Evolutionary conservation across 2,113 vertebrate species (phyloP).

Genomic region (Gymnorhina tibicen): DNA sequence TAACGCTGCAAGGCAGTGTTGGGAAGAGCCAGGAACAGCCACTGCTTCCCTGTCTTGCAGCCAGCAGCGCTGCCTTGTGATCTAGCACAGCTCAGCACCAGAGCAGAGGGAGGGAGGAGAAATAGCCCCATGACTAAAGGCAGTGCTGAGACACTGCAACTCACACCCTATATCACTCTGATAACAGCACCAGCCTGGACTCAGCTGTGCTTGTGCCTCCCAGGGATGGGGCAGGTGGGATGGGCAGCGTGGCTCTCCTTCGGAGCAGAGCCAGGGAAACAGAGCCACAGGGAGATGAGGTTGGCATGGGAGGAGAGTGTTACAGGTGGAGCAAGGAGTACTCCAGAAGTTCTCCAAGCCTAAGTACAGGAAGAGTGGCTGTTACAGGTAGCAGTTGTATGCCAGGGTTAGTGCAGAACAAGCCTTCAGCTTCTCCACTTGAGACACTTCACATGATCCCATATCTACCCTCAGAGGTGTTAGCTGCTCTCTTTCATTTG

Average conservation of each 20-base stretch:
- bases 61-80: background rate
- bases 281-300: background rate
- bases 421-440: background rate
- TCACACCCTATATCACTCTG: fast-evolving
- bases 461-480: background rate
- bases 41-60: background rate
- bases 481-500: background rate
- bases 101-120: background rate
- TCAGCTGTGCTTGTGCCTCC: fast-evolving
- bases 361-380: background rate
- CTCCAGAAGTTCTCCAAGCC: background rate
- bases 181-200: background rate
- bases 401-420: fast-evolving
- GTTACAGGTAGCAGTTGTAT: background rate
- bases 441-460: background rate
- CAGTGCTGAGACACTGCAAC: background rate
- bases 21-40: background rate
- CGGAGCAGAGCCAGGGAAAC: fast-evolving
- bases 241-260: background rate
- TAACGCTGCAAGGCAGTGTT: background rate
- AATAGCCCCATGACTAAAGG: background rate
- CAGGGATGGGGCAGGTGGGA: background rate
- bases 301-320: background rate
- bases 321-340: background rate
- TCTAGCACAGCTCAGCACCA: background rate